Evolutionary conservation across 2,888 invertebrate species (phyloP).

Genomic region (Mimas tiliae): DNA sequence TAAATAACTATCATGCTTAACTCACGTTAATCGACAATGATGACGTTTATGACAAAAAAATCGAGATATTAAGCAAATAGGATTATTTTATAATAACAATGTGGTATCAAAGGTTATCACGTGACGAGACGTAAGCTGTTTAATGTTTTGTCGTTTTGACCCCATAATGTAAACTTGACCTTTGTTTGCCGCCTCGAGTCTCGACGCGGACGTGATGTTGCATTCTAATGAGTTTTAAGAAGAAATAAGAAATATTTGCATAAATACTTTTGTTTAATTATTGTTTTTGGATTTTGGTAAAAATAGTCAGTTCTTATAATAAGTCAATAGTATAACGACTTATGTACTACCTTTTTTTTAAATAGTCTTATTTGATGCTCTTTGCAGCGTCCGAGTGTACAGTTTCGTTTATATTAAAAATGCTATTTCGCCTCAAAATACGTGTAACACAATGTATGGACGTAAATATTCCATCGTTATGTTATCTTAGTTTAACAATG

Average conservation of each 20-base stretch:
- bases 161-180: slow-evolving; percentile 15
- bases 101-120: slow-evolving; percentile 12
- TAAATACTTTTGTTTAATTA: not conserved
- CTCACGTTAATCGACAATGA: not conserved
- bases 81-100: slow-evolving; percentile 12
- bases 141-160: slow-evolving; percentile 8
- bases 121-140: slow-evolving; percentile 35
- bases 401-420: too few relatives aligned
- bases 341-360: too few relatives aligned
- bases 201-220: not conserved
- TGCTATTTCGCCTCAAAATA: not conserved
- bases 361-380: too few relatives aligned
- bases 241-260: not conserved
- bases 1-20: not conserved
- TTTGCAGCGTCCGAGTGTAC: too few relatives aligned
- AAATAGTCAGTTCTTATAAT: not conserved
- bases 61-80: slow-evolving; percentile 8
- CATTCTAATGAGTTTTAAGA: not conserved
- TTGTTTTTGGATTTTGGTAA: not conserved
- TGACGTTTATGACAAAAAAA: not conserved
- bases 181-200: not conserved
- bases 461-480: not conserved
- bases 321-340: too few relatives aligned
- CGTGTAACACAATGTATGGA: not conserved
- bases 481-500: slow-evolving; percentile 7